phyloP scores from a whole-genome alignment of 1,140 invertebrate genomes.

The Sarcophaga peregrina region DNA sequence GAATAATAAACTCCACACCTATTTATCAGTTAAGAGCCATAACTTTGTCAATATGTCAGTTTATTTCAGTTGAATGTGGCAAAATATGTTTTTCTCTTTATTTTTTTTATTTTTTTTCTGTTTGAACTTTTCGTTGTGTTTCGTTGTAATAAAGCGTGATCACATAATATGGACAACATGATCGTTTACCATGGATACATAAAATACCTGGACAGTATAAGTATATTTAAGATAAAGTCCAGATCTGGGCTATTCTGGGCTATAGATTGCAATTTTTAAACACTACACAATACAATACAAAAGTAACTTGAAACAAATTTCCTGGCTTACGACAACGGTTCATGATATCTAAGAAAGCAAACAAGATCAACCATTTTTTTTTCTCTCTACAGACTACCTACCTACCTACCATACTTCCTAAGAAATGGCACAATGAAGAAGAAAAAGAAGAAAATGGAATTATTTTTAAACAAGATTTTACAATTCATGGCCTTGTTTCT shows the following conservation, averaged over 20 bases:
- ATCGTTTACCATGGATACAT: background rate
- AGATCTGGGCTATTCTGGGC: background rate
- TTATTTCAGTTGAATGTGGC: constrained; percentile 29
- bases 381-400: background rate
- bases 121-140: background rate
- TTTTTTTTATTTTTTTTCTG: background rate
- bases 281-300: background rate
- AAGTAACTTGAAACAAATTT: background rate
- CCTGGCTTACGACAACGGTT: background rate
- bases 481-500: background rate
- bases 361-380: no score
- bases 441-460: no score
- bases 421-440: background rate
- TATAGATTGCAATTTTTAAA: background rate
- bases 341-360: background rate
- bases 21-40: constrained; percentile 47
- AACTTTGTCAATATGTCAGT: constrained; percentile 47
- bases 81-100: background rate
- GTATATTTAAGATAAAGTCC: background rate
- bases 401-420: background rate
- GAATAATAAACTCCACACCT: constrained; percentile 44
- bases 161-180: constrained; percentile 1
- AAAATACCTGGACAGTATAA: background rate
- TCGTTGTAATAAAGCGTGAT: constrained; percentile 26
- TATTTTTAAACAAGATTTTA: background rate